Evolutionary conservation across 1,140 invertebrate species (phyloP).

Genomic region (Drosophila ananassae): DNA sequence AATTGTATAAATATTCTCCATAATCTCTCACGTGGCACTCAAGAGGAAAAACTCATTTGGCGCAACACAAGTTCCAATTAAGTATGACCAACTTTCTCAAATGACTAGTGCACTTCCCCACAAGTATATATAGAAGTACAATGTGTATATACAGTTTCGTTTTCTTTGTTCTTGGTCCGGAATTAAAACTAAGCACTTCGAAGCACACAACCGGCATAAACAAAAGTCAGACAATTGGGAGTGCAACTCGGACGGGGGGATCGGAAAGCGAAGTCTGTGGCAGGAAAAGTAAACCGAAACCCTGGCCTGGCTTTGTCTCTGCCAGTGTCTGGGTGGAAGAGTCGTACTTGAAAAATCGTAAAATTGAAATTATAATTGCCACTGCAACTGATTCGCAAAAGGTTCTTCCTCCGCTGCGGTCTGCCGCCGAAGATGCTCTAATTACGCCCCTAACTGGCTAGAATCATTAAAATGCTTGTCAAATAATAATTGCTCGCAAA

Average conservation of each 20-base stretch:
- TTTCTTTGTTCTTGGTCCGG: constrained; percentile 59
- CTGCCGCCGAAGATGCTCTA: constrained; percentile 61
- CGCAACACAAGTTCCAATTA: constrained; percentile 49
- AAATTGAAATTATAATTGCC: constrained; percentile 80
- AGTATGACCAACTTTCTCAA: constrained; percentile 35
- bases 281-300: constrained; percentile 19
- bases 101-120: constrained; percentile 14
- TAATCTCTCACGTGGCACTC: constrained; percentile 45
- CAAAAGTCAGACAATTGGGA: constrained; percentile 41
- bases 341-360: constrained; percentile 73
- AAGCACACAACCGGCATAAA: constrained; percentile 72
- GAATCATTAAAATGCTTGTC: constrained; percentile 74
- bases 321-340: constrained; percentile 16
- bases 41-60: constrained; percentile 43
- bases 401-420: constrained; percentile 22
- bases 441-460: constrained; percentile 70
- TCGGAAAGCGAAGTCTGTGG: background rate
- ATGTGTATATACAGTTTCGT: constrained; percentile 9
- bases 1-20: constrained; percentile 22
- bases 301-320: constrained; percentile 15
- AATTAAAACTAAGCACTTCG: constrained; percentile 77
- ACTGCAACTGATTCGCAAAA: constrained; percentile 70
- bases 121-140: background rate
- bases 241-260: background rate
- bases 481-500: constrained; percentile 74